phyloP scores from a whole-genome alignment of 1,140 invertebrate species.

The Ips nitidus region DNA sequence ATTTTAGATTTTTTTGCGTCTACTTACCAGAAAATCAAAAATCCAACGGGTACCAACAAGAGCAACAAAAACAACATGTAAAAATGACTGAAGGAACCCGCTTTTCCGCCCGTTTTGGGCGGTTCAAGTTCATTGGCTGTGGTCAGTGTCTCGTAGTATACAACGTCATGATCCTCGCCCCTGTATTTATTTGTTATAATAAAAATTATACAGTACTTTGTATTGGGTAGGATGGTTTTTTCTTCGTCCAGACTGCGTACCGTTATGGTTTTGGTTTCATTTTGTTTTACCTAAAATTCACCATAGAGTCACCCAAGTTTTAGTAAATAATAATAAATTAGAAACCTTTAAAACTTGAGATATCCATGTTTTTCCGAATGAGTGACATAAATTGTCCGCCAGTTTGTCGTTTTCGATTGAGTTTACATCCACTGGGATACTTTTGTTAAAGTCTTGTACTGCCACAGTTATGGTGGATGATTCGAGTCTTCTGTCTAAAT shows the following conservation, averaged over 20 bases:
- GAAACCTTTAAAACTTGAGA: slow-evolving; percentile 38
- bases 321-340: background rate
- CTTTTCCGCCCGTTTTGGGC: background rate
- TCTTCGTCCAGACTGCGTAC: slow-evolving; percentile 32
- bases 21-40: slow-evolving; percentile 40
- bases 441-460: slow-evolving; percentile 42
- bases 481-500: slow-evolving; percentile 36
- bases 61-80: slow-evolving; percentile 39
- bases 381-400: slow-evolving; percentile 39
- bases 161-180: slow-evolving; percentile 39
- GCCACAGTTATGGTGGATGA: slow-evolving; percentile 36
- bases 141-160: slow-evolving; percentile 42
- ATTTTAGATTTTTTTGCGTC: background rate
- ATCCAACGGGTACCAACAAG: slow-evolving; percentile 38
- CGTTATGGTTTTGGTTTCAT: slow-evolving; percentile 35
- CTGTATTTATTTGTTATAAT: slow-evolving; percentile 41
- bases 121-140: slow-evolving; percentile 19
- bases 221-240: slow-evolving; percentile 34
- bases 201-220: slow-evolving; percentile 44
- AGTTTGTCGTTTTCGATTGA: slow-evolving; percentile 33
- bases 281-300: slow-evolving; percentile 32
- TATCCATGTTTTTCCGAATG: slow-evolving; percentile 42
- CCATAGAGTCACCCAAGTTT: background rate
- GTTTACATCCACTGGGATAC: slow-evolving; percentile 21
- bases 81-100: slow-evolving; percentile 31